Percentiles rank a stretch among this genome's conserved stretches.
phyloP scores from a whole-genome alignment of 2,113 vertebrate species.

The Podarcis raffonei region DNA sequence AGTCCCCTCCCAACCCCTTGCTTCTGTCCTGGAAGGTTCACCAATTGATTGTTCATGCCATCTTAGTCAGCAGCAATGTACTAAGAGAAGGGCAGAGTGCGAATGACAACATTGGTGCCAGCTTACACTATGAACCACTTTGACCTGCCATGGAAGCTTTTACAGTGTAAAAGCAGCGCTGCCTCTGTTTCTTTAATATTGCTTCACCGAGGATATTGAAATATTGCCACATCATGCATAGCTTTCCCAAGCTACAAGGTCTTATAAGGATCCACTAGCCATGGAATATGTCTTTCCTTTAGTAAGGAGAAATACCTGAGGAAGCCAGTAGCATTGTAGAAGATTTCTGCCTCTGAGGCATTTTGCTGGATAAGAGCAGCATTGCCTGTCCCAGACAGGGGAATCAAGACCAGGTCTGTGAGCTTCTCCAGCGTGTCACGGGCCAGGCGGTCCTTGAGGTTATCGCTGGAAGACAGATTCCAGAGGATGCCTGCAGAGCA shows the following conservation, averaged over 20 bases:
- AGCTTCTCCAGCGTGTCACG: conserved; percentile 86
- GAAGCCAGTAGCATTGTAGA: conserved; percentile 93
- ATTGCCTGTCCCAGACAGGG: conserved; percentile 78
- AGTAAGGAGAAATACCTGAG: conserved; percentile 82
- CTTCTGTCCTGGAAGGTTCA: background rate
- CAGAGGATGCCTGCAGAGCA: conserved; percentile 87
- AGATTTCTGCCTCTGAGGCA: conserved; percentile 87
- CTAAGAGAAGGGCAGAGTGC: background rate
- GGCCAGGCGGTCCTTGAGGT: conserved; percentile 91
- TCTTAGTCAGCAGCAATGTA: background rate
- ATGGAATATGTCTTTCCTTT: background rate
- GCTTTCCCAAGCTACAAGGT: background rate
- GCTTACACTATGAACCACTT: background rate
- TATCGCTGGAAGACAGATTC: conserved; percentile 96
- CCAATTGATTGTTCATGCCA: background rate
- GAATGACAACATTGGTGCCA: background rate
- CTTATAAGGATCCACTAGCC: background rate
- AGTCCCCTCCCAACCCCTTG: background rate
- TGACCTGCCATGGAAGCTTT: background rate
- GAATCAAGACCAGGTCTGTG: conserved; percentile 86
- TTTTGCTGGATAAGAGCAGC: conserved; percentile 78
- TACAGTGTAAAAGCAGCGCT: background rate
- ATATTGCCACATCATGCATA: background rate
- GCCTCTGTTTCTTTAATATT: background rate
- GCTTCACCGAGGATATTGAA: background rate